These are phyloP conservation scores for Armadillidium nasatum DNA, from an alignment of 1,140 invertebrate genomes.

Conservation along the genomic window DNA sequence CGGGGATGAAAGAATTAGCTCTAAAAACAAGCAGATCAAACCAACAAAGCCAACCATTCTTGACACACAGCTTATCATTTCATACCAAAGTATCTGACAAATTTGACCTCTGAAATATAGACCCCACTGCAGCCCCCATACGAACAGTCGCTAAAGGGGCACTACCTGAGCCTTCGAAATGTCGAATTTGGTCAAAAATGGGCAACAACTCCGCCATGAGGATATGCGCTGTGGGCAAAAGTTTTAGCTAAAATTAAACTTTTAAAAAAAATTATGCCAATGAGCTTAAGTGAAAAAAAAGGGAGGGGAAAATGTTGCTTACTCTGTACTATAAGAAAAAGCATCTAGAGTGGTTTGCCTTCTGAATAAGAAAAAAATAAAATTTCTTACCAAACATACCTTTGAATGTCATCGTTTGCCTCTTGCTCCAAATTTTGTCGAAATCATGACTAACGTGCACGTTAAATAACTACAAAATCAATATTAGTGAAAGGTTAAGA, in stretches of 20 bases:
- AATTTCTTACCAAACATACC: background rate
- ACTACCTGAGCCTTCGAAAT: slow-evolving; percentile 36
- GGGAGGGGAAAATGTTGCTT: background rate
- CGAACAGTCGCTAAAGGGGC: slow-evolving; percentile 41
- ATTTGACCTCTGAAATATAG: slow-evolving; percentile 37
- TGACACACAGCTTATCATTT: slow-evolving; percentile 33
- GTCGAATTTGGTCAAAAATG: slow-evolving; percentile 81
- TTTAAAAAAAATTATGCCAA: background rate
- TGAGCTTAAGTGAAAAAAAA: background rate
- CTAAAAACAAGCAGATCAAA: background rate
- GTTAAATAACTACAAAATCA: background rate
- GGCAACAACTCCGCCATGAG: slow-evolving; percentile 87
- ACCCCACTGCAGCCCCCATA: slow-evolving; percentile 35
- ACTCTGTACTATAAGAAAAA: background rate
- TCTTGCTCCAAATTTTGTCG: too few species aligned
- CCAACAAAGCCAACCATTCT: slow-evolving; percentile 16
- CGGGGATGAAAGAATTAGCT: too few species aligned
- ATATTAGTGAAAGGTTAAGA: too few species aligned
- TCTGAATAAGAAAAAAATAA: background rate
- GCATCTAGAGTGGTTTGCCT: background rate
- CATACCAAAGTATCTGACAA: slow-evolving; percentile 29
- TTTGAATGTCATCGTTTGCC: background rate
- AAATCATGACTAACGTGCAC: background rate
- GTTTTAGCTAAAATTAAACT: background rate
- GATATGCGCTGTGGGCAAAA: slow-evolving; percentile 66